Percentiles rank a stretch among this genome's conserved stretches.
These are phyloP conservation scores for Dasypus novemcinctus DNA, from an alignment of 2,113 vertebrate genomes.

Conservation along the genomic window DNA sequence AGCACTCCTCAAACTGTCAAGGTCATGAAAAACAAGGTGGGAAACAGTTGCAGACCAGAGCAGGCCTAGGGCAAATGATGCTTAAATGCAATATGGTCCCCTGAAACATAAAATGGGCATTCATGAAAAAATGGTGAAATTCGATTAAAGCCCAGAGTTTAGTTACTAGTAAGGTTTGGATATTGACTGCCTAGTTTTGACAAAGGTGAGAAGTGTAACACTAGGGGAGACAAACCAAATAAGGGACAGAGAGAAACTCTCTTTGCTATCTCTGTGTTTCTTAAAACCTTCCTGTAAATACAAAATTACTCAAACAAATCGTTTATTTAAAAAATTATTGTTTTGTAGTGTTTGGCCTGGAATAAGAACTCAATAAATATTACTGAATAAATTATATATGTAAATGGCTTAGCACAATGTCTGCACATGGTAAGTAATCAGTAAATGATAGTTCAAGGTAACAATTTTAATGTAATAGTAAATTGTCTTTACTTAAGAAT, in stretches of 20 bases:
- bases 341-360: background rate
- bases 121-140: background rate
- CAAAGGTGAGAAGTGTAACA: background rate
- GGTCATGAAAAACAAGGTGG: background rate
- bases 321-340: background rate
- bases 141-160: background rate
- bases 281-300: background rate
- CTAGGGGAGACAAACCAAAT: background rate
- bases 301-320: background rate
- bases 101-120: background rate
- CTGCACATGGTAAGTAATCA: background rate
- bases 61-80: background rate
- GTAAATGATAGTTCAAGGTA: background rate
- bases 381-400: background rate
- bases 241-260: rapidly evolving
- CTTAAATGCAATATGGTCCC: background rate
- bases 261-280: background rate
- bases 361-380: background rate
- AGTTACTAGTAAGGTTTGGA: no score
- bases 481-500: background rate
- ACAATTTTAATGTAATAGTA: background rate
- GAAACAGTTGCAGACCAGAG: background rate
- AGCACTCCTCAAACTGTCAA: background rate
- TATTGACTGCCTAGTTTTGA: background rate
- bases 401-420: background rate